Evolutionary conservation across 2,888 invertebrate genomes (phyloP), one percentile per base, ranked within the genome.

Genomic region (Melanostoma mellinum): DNA sequence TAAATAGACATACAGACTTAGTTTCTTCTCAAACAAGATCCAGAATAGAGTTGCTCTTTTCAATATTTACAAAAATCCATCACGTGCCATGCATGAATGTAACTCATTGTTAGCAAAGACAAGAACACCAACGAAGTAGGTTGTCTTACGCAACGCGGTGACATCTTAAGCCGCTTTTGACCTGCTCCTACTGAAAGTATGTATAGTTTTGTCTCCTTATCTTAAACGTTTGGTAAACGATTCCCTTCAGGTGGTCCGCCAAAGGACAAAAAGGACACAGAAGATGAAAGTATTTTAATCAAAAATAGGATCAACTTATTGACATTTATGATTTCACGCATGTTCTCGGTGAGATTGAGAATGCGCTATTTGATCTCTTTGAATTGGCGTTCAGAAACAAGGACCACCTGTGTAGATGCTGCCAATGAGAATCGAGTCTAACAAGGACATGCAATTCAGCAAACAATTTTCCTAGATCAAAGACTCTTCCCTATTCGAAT

Each of bases 321-420:
- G 80, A 71, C 65, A 56, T 75, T 75, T 80, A 71, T 75, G 58
- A 75, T 80, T 80, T 80, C 52, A 75, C 63, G 75, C 65, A 33
- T 69, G 33, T 74, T 55, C 60, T 6, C 30, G 46, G 42, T 38
- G 50, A 35, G n/a, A 6, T 52, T 71, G 35, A 38, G 8, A 35
- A 36, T 32, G 30, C n/a, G 1, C 5, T 1, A 61, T 46, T 32
- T 46, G 1, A 35, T 36, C 10, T 50, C 33, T 52, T 33, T 52
- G 5, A 20, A 20, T 20, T 20, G 20, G 20, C 20, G 20, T 20
- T 20, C 20, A 20, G 20, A 20, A 20, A 20, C 9, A 1, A n/a
- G 40, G 38, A 40, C 56, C 38, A 40, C 30, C 56, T 50, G 50
- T 32, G 4, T 6, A 48, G 4, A 9, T 9, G 30, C 9, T 32